Percentiles rank a stretch among this genome's conserved stretches.
phyloP scores from a whole-genome alignment of 2,888 invertebrate species.

The Orthosia gothica region DNA sequence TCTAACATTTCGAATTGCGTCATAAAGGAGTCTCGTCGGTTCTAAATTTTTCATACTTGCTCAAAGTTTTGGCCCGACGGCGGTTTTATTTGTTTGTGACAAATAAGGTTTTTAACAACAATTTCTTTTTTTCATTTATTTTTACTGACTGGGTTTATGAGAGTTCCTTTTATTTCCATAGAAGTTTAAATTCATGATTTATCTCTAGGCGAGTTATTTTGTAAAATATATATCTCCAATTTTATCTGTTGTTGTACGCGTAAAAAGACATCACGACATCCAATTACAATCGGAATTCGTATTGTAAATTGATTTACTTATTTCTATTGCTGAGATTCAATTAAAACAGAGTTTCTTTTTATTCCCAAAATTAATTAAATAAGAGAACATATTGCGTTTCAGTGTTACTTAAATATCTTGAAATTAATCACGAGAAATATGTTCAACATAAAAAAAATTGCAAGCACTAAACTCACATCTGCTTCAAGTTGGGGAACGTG shows the following conservation, averaged over 20 bases:
- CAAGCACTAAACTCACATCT: slow-evolving; percentile 65
- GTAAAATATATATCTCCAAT: not conserved
- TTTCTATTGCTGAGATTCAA: not conserved
- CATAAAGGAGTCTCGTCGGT: slow-evolving; percentile 49
- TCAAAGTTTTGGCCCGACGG: slow-evolving; percentile 51
- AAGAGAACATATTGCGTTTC: not conserved
- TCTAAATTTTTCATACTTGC: slow-evolving; percentile 48
- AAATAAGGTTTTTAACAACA: slow-evolving; percentile 51
- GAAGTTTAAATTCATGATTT: slow-evolving; percentile 20
- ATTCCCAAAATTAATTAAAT: not conserved
- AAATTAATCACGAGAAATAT: slow-evolving; percentile 37
- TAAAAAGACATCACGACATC: not conserved
- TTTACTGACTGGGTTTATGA: slow-evolving; percentile 47
- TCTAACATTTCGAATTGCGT: slow-evolving; percentile 57
- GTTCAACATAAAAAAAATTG: slow-evolving; percentile 68
- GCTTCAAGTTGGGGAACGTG: slow-evolving; percentile 70
- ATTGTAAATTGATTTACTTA: not conserved
- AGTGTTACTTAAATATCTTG: not conserved
- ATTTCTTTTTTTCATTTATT: slow-evolving; percentile 57
- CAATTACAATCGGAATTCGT: not conserved
- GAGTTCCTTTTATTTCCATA: slow-evolving; percentile 31
- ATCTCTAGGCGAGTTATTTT: not conserved
- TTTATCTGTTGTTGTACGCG: not conserved
- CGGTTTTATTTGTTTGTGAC: slow-evolving; percentile 61
- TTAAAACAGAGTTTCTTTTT: not conserved